Evolutionary conservation across 2,113 vertebrate genomes (phyloP).

Genomic region (Strix aluco): DNA sequence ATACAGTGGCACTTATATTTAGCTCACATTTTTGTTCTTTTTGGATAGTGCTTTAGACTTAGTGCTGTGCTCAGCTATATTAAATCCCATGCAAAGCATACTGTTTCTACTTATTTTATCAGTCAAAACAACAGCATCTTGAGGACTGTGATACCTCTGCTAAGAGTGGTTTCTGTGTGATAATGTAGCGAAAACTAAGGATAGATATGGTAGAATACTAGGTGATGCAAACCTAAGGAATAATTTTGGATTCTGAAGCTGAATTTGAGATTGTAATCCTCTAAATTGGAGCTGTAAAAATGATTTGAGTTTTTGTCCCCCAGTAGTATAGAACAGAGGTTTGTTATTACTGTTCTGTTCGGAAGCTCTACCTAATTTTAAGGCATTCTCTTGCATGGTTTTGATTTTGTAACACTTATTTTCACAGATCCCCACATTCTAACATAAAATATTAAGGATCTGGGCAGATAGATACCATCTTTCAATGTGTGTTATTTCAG

Average conservation of each 20-base stretch:
- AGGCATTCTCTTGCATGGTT: neutral
- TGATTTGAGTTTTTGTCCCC: neutral
- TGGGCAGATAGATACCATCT: neutral
- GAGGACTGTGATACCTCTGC: neutral
- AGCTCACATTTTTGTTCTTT: slow-evolving; percentile 15
- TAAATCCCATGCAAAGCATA: slow-evolving; percentile 15
- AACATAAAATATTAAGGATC: neutral
- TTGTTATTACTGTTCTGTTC: neutral
- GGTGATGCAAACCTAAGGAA: neutral
- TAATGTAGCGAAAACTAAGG: neutral
- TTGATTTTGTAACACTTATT: slow-evolving; percentile 10
- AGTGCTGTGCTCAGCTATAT: slow-evolving; percentile 31
- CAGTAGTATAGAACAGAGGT: neutral
- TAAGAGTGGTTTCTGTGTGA: neutral
- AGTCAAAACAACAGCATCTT: neutral
- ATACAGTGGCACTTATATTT: neutral
- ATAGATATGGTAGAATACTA: neutral
- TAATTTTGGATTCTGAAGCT: slow-evolving; percentile 7
- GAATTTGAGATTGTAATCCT: neutral
- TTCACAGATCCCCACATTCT: slow-evolving; percentile 31
- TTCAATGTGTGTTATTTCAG: neutral
- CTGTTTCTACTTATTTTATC: neutral
- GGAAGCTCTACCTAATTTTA: neutral
- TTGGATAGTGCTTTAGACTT: neutral
- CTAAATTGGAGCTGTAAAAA: neutral